Evolutionary conservation across 92 coral and sea anemone genomes (phyloP), one percentile per base, ranked within the genome.

Genomic region (Siderastrea siderea): DNA sequence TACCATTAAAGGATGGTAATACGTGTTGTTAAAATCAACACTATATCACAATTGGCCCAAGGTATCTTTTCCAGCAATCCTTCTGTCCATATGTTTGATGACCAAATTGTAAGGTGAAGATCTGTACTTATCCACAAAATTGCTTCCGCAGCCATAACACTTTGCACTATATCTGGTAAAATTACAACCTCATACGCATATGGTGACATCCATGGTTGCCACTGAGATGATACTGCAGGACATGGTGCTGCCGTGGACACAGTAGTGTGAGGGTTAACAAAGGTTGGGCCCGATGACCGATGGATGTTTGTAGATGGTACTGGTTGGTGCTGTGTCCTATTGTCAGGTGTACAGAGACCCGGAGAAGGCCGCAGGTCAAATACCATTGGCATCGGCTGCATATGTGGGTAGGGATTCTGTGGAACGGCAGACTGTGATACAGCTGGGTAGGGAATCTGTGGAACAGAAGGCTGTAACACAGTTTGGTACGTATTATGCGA

Each of bases 151-250:
- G 59, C 86, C 78, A 55, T 82, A 82, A 12, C 77, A 68, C 74
- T 82, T 44, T 66, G 47, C 17, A 82, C 86, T 17, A 6, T 82
- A 52, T 68, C 52, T 52, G 68, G 86, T 50, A 69, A 5, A 4
- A 44, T 55, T 47, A 82, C 68, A 52, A 69, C 13, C 74, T 82
- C 77, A 6, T 70, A 82, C 17, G 9, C 47, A 52, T 82, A 26
- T 16, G 86, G 86, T n/a, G 86, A 82, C 86, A 82, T 68, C 14
- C 67, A 7, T 47, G 86, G 19, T 4, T 68, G 77, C 77, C 86
- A 82, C 55, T 48, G 58, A 63, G 68, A 4, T 14, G 55, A 0
- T 52, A 1, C 55, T 52, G 55, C 55, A 52, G 55, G 55, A 1
- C 55, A 52, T 52, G 55, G 55, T 52, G 55, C 55, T 52, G 55